Percentiles rank a stretch among this genome's conserved stretches.
These are phyloP conservation scores for Yponomeuta cagnagella DNA, from an alignment of 2,888 invertebrate genomes.

Conservation along the genomic window DNA sequence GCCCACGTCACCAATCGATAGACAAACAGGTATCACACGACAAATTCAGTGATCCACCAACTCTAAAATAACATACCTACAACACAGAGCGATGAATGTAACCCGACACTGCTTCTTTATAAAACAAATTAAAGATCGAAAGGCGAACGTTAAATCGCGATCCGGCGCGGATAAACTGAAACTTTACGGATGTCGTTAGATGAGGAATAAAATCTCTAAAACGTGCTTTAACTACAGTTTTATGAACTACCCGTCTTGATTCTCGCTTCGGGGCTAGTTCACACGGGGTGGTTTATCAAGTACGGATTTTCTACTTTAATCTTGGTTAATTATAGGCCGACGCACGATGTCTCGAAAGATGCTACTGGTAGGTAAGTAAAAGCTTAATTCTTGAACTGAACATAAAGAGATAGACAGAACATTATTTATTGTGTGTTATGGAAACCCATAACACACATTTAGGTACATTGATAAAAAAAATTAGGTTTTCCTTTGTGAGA, in stretches of 20 bases:
- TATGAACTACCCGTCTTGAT: constrained; percentile 57
- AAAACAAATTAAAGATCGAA: constrained; percentile 19
- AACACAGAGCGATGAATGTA: constrained; percentile 6
- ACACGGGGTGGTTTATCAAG: constrained; percentile 26
- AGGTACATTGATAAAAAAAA: too few species aligned
- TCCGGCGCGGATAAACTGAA: constrained; percentile 17
- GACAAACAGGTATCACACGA: neutral
- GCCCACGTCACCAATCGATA: neutral
- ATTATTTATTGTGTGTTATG: too few species aligned
- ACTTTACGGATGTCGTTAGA: constrained; percentile 18
- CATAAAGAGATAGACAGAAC: too few species aligned
- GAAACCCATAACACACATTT: too few species aligned
- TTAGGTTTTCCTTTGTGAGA: too few species aligned
- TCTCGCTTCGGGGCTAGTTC: constrained; percentile 28
- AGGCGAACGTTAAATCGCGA: constrained; percentile 17
- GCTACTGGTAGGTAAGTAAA: too few species aligned
- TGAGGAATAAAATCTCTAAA: constrained; percentile 21
- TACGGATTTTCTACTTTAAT: neutral
- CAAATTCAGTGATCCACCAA: constrained; percentile 9
- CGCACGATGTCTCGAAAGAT: too few species aligned
- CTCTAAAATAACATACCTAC: neutral
- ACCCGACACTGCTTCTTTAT: constrained; percentile 16
- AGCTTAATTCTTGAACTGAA: too few species aligned
- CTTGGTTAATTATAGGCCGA: neutral
- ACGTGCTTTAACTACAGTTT: constrained; percentile 43